phyloP scores from a whole-genome alignment of 2,113 vertebrate genomes.

The Syrrhaptes paradoxus region DNA sequence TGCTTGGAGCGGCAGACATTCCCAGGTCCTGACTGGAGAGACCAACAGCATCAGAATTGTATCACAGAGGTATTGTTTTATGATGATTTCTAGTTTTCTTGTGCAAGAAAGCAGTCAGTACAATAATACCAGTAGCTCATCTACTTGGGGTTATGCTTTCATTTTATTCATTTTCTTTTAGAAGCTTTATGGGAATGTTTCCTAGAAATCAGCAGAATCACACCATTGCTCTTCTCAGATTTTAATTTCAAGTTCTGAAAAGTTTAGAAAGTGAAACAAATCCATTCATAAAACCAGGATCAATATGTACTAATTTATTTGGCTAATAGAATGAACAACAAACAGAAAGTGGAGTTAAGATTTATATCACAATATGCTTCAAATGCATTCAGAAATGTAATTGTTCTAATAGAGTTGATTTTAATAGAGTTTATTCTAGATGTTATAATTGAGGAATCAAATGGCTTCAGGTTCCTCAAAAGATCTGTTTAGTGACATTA shows the following conservation, averaged over 20 bases:
- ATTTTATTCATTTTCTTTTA: background rate
- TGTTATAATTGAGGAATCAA: background rate
- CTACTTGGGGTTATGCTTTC: background rate
- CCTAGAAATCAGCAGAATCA: background rate
- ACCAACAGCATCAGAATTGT: background rate
- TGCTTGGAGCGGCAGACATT: background rate
- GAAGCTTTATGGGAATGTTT: background rate
- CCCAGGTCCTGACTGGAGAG: background rate
- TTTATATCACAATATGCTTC: background rate
- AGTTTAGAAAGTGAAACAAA: background rate
- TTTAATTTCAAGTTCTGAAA: background rate
- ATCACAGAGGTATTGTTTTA: background rate
- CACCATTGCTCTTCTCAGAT: background rate
- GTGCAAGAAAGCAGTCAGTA: background rate
- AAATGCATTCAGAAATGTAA: background rate
- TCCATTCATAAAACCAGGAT: background rate
- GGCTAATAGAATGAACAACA: background rate
- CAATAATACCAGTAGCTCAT: background rate
- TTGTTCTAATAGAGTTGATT: background rate
- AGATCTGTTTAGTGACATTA: background rate
- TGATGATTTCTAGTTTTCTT: background rate
- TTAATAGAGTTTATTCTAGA: background rate
- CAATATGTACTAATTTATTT: background rate
- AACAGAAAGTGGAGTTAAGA: background rate
- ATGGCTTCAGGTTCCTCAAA: background rate